phyloP scores from a whole-genome alignment of 2,888 invertebrate genomes.

The Lymantria dispar region DNA sequence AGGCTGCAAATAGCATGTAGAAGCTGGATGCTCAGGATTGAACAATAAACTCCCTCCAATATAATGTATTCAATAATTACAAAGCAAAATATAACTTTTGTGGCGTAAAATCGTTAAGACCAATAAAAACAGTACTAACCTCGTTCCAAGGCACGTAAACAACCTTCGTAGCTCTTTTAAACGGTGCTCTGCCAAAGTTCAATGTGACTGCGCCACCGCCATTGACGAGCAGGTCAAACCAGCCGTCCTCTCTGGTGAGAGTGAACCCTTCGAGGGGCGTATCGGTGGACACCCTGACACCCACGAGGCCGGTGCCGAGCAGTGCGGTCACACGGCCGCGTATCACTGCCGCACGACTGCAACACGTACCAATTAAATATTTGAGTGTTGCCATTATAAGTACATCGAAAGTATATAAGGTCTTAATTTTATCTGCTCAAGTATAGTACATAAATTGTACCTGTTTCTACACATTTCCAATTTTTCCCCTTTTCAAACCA shows the following conservation, averaged over 20 bases:
- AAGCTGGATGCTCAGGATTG: too few relatives aligned
- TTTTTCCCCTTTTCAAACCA: too few relatives aligned
- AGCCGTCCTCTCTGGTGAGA: slow-evolving; percentile 94
- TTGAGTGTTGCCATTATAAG: not conserved
- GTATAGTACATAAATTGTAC: too few relatives aligned
- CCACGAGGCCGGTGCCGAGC: slow-evolving; percentile 96
- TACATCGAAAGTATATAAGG: too few relatives aligned
- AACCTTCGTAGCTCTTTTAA: slow-evolving; percentile 93
- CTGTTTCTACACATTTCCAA: too few relatives aligned
- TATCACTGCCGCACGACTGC: slow-evolving; percentile 97
- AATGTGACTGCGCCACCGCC: slow-evolving; percentile 99
- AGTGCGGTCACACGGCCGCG: slow-evolving; percentile 96
- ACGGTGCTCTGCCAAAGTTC: slow-evolving; percentile 96
- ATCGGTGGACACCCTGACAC: slow-evolving; percentile 96
- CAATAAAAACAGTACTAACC: slow-evolving; percentile 57
- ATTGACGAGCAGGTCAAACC: slow-evolving; percentile 99
- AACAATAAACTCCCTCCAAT: too few relatives aligned
- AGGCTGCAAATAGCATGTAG: too few relatives aligned
- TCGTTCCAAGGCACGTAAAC: slow-evolving; percentile 98
- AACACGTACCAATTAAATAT: slow-evolving; percentile 17
- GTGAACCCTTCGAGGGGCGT: slow-evolving; percentile 98
- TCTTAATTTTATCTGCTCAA: too few relatives aligned
- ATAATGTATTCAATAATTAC: too few relatives aligned
- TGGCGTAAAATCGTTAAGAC: too few relatives aligned
- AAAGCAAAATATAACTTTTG: too few relatives aligned